A percentile compares a stretch with the other conserved stretches of the same genome.
These are phyloP conservation scores for Thalassophryne amazonica DNA, from an alignment of 2,797 vertebrate genomes.

Conservation along the genomic window DNA sequence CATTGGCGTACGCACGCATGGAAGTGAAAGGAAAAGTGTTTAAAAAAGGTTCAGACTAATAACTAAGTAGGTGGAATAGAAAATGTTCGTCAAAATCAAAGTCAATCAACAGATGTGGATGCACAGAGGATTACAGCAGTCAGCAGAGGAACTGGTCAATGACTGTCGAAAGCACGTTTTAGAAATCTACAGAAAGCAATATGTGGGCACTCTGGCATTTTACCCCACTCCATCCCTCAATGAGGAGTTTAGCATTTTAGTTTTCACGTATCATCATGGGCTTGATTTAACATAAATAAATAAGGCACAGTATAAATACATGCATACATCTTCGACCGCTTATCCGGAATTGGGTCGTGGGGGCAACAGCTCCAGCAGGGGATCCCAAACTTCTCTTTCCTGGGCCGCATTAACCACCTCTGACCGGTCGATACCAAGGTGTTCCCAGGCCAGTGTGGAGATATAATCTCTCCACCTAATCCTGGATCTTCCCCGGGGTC, in stretches of 20 bases:
- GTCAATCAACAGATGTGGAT: constrained; percentile 3
- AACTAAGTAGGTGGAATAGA: neutral
- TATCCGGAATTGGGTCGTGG: too few species aligned
- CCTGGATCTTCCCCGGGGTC: too few species aligned
- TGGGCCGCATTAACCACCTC: too few species aligned
- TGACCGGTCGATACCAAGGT: too few species aligned
- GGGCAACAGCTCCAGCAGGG: too few species aligned
- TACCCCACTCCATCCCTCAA: neutral
- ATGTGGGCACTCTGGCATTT: constrained; percentile 19
- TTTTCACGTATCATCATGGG: neutral
- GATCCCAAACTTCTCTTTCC: too few species aligned
- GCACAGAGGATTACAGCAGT: neutral
- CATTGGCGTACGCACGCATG: neutral
- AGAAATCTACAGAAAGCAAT: too few species aligned
- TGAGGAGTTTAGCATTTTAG: neutral
- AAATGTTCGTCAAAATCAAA: constrained; percentile 3
- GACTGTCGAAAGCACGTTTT: constrained; percentile 8
- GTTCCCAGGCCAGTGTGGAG: too few species aligned
- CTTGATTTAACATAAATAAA: too few species aligned
- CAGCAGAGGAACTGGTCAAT: constrained; percentile 25
- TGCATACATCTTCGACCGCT: too few species aligned
- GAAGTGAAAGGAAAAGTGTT: neutral
- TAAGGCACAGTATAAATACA: neutral
- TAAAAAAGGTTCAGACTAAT: neutral
- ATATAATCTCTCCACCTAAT: too few species aligned